phyloP scores from a whole-genome alignment of 2,888 invertebrate genomes.

The Apeira syringaria region DNA sequence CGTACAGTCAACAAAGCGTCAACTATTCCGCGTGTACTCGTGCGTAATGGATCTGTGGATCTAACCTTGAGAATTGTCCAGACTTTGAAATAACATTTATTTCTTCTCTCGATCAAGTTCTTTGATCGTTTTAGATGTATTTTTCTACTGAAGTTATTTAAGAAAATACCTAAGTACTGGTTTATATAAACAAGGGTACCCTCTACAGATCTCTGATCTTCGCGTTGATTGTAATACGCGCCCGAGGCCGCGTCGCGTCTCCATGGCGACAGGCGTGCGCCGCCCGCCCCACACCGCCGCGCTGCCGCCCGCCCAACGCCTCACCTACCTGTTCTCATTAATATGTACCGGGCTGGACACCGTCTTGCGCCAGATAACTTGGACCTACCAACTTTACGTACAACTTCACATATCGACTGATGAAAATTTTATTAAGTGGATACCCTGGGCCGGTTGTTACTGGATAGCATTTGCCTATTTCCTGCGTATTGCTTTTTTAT shows the following conservation, averaged over 20 bases:
- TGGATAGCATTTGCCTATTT: constrained; percentile 6
- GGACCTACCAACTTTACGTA: constrained; percentile 34
- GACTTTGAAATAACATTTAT: not conserved
- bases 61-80: not conserved
- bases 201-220: constrained; percentile 42
- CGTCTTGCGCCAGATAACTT: constrained; percentile 58
- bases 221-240: constrained; percentile 68
- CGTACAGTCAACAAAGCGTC: not conserved
- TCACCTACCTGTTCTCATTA: constrained; percentile 70
- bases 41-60: not conserved
- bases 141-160: constrained; percentile 2
- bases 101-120: no score
- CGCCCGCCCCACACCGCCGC: constrained; percentile 14
- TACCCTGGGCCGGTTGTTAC: constrained; percentile 1
- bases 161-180: not conserved
- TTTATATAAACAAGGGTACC: constrained; percentile 23
- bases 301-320: constrained; percentile 33
- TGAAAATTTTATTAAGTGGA: constrained; percentile 47
- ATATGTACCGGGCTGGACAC: constrained; percentile 76
- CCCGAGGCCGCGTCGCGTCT: constrained; percentile 76
- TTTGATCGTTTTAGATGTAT: no score
- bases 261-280: constrained; percentile 53
- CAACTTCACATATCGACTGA: constrained; percentile 42
- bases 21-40: constrained; percentile 1
- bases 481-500: constrained; percentile 17